phyloP scores from a whole-genome alignment of 1,140 invertebrate species.

The Periplaneta americana region DNA sequence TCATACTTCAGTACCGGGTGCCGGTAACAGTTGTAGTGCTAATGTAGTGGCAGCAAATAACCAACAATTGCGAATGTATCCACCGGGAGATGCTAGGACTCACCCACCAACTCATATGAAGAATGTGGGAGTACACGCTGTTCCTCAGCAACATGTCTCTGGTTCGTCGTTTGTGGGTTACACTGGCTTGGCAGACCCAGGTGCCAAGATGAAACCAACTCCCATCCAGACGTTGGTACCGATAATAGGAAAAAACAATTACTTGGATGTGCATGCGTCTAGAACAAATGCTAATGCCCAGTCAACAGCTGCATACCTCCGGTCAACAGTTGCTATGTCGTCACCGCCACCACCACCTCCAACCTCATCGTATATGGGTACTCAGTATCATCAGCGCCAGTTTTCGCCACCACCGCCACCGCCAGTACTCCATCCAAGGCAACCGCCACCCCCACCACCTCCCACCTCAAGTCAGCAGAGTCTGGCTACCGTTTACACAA shows the following conservation, averaged over 20 bases:
- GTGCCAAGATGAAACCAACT: conserved; percentile 48
- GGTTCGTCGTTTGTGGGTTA: not conserved
- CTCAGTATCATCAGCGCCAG: conserved; percentile 3
- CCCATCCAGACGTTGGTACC: conserved; percentile 31
- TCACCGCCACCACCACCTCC: conserved; percentile 38
- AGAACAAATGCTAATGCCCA: conserved; percentile 29
- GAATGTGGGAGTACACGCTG: not conserved
- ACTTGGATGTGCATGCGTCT: conserved; percentile 58
- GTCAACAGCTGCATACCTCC: conserved; percentile 13
- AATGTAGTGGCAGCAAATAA: not conserved
- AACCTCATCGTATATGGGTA: not conserved
- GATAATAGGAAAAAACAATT: conserved; percentile 60
- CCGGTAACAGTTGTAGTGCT: not conserved
- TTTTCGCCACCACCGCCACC: conserved; percentile 37
- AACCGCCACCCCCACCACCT: conserved; percentile 46
- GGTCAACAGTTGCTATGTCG: conserved; percentile 38
- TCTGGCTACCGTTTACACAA: conserved; percentile 52
- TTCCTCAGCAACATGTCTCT: not conserved
- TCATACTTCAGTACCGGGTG: conserved; percentile 9
- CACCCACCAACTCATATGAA: conserved; percentile 20
- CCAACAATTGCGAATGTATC: conserved; percentile 16
- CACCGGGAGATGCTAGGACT: conserved; percentile 21
- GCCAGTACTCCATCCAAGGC: conserved; percentile 40
- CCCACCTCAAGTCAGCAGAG: conserved; percentile 48
- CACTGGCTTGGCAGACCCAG: conserved; percentile 30